A percentile compares a stretch with the other conserved stretches of the same genome.
These are phyloP conservation scores for Doryteuthis pealeii DNA, from an alignment of 1,140 invertebrate species.

Conservation along the genomic window DNA sequence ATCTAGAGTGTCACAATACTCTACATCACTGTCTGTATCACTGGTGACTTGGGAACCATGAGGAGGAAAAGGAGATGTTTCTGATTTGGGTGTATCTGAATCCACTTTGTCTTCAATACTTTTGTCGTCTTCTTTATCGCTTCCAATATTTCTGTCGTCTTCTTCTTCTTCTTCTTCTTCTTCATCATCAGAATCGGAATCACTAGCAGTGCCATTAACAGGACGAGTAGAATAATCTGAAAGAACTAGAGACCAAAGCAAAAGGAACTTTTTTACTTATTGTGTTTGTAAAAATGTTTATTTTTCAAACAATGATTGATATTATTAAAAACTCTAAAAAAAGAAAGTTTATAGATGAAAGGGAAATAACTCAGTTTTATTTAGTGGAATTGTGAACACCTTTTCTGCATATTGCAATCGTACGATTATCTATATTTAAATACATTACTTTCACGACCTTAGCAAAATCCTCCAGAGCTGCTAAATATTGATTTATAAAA, in stretches of 20 bases:
- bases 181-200: not conserved
- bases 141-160: not conserved
- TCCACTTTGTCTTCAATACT: not conserved
- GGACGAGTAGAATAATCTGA: not conserved
- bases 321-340: too few relatives aligned
- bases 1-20: slow-evolving; percentile 60
- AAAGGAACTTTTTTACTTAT: not conserved
- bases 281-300: not conserved
- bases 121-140: not conserved
- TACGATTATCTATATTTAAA: too few relatives aligned
- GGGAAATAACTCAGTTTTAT: too few relatives aligned
- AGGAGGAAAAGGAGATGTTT: not conserved
- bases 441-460: too few relatives aligned
- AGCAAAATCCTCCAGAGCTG: too few relatives aligned
- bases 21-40: slow-evolving; percentile 59
- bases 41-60: slow-evolving; percentile 20
- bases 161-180: slow-evolving; percentile 12
- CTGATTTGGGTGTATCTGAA: not conserved
- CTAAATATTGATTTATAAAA: too few relatives aligned
- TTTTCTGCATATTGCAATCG: too few relatives aligned
- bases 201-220: not conserved
- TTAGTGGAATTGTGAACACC: too few relatives aligned
- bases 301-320: too few relatives aligned
- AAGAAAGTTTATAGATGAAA: too few relatives aligned
- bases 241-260: not conserved